These are phyloP conservation scores for Schizopygopsis pylzovi DNA, from an alignment of 2,797 vertebrate species.

Conservation along the genomic window DNA sequence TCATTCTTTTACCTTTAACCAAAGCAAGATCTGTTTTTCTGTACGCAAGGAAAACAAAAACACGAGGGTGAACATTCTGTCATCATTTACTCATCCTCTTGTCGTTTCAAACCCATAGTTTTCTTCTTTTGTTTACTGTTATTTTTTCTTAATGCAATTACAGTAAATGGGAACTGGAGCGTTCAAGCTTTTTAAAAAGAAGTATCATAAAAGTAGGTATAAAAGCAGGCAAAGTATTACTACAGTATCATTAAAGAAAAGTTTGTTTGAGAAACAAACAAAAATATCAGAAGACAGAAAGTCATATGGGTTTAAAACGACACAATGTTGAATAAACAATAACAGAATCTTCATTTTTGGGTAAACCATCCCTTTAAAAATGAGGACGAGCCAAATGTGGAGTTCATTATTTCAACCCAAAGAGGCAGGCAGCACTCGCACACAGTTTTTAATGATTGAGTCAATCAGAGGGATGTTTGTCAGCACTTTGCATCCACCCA, in stretches of 20 bases:
- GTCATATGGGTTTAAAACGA: neutral
- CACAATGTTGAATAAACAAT: neutral
- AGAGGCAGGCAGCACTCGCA: conserved; percentile 15
- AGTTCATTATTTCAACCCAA: conserved; percentile 40
- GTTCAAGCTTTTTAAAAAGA: neutral
- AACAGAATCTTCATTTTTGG: neutral
- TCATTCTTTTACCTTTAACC: neutral
- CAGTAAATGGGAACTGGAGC: neutral
- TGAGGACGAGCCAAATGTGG: neutral
- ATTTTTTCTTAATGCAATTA: neutral
- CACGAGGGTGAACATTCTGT: neutral
- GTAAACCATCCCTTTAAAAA: conserved; percentile 6
- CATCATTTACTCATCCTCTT: neutral
- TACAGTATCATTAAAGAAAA: neutral
- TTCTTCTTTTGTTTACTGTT: neutral
- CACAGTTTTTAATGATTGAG: conserved; percentile 48
- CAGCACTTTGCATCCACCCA: conserved; percentile 45
- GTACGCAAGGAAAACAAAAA: neutral
- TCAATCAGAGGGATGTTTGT: conserved; percentile 50
- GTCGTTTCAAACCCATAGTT: neutral
- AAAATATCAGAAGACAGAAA: neutral
- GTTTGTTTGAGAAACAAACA: neutral
- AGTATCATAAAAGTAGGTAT: neutral
- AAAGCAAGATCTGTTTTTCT: neutral
- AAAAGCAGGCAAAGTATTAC: neutral